phyloP scores from a whole-genome alignment of 2,888 invertebrate species.

The Phrixothrix hirtus region DNA sequence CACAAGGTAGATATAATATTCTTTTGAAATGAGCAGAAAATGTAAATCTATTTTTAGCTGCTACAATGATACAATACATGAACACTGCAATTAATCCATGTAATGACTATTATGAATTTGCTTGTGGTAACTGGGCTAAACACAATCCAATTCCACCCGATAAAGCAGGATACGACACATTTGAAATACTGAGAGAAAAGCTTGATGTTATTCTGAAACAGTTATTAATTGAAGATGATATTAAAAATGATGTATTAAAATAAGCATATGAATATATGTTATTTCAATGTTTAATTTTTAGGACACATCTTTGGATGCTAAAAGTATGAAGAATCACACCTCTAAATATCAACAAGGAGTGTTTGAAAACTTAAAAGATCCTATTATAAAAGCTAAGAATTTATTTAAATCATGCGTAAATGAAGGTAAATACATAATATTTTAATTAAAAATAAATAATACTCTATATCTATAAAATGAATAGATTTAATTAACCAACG shows the following conservation, averaged over 20 bases:
- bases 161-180: conserved; percentile 86
- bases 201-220: conserved; percentile 71
- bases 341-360: too few relatives aligned
- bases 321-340: too few relatives aligned
- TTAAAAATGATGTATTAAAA: neutral
- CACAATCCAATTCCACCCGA: conserved; percentile 87
- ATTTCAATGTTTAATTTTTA: neutral
- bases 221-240: conserved; percentile 61
- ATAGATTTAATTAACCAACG: conserved; percentile 69
- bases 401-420: conserved; percentile 89
- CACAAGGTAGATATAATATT: too few relatives aligned
- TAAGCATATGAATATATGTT: too few relatives aligned
- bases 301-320: neutral
- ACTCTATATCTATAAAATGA: conserved; percentile 14
- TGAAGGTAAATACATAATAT: conserved; percentile 54
- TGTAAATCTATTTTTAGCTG: conserved; percentile 53
- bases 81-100: conserved; percentile 74
- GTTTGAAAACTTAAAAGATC: too few relatives aligned
- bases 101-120: conserved; percentile 81
- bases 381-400: conserved; percentile 78
- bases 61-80: conserved; percentile 78
- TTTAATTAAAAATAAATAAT: neutral
- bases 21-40: too few relatives aligned
- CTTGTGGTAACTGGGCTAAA: conserved; percentile 85
- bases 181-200: conserved; percentile 85